Evolutionary conservation across 2,113 vertebrate genomes (phyloP).

Genomic region (Perca flavescens): DNA sequence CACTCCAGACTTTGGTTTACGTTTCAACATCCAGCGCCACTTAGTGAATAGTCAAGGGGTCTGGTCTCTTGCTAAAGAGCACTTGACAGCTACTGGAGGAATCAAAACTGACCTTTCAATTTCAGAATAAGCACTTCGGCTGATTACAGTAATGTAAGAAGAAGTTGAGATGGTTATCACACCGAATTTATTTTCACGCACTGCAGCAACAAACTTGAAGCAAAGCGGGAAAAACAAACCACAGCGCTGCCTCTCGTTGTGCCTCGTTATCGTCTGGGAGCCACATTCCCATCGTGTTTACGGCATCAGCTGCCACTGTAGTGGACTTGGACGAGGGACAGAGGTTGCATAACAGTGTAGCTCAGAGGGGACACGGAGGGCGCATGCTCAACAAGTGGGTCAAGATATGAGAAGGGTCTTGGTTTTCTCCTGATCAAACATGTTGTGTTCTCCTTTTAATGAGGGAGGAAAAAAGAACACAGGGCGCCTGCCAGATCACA

Average conservation of each 20-base stretch:
- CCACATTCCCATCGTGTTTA: constrained; percentile 39
- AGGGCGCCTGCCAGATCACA: constrained; percentile 72
- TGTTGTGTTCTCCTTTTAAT: constrained; percentile 35
- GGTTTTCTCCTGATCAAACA: constrained; percentile 51
- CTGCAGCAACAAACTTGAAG: background rate
- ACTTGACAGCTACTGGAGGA: background rate
- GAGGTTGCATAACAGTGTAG: constrained; percentile 59
- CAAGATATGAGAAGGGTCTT: constrained; percentile 28
- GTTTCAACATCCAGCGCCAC: background rate
- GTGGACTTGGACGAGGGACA: background rate
- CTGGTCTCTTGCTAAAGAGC: background rate
- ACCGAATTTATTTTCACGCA: background rate
- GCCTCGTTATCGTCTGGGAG: constrained; percentile 20
- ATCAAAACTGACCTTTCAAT: background rate
- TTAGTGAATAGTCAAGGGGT: background rate
- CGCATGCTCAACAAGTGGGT: constrained; percentile 46
- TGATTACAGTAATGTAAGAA: constrained; percentile 44
- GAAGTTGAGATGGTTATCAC: constrained; percentile 25
- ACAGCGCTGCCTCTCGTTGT: background rate
- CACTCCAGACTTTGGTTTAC: constrained; percentile 19
- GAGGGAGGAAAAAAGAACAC: constrained; percentile 36
- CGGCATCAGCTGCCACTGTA: constrained; percentile 4
- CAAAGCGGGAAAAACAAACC: background rate
- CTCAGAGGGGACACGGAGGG: constrained; percentile 21
- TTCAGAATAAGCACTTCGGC: background rate